Conservation (phyloP, 2,888 invertebrate genomes). For the Tenthredo amoena region DNA sequence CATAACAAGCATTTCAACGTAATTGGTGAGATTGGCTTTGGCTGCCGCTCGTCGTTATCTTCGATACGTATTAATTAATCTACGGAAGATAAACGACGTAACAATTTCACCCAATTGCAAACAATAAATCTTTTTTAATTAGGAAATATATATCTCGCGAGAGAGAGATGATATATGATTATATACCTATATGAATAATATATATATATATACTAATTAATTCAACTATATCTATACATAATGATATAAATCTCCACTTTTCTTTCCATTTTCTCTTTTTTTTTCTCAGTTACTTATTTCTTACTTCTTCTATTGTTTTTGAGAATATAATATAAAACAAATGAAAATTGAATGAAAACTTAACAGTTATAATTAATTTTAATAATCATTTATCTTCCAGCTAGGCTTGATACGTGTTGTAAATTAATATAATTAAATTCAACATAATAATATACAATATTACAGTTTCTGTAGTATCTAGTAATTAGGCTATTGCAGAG, state of each 20-base stretch:
- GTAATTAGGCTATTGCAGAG: conserved; percentile 41
- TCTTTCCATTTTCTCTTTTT: neutral
- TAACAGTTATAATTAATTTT: conserved; percentile 38
- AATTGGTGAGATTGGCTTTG: conserved; percentile 33
- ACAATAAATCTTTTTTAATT: conserved; percentile 16
- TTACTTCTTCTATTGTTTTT: conserved; percentile 1
- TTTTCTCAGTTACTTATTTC: neutral
- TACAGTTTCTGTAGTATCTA: conserved; percentile 34
- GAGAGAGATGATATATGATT: conserved; percentile 7
- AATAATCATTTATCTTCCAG: conserved; percentile 51
- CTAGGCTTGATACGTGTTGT: conserved; percentile 11
- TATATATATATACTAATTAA: conserved; percentile 39
- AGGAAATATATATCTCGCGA: conserved; percentile 34
- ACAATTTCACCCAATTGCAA: conserved; percentile 39
- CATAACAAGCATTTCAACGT: conserved; percentile 48
- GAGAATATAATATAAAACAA: conserved; percentile 37
- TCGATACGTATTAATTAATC: conserved; percentile 1
- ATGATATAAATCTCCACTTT: conserved; percentile 46
- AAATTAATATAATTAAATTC: conserved; percentile 42
- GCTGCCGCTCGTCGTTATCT: conserved; percentile 16
- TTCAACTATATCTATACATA: conserved; percentile 52
- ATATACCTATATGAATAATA: conserved; percentile 40
- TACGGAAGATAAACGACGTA: conserved; percentile 42
- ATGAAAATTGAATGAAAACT: conserved; percentile 42
- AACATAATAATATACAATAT: conserved; percentile 50